Base-by-base conservation (phyloP, 2,888 invertebrate species). In the Eretmocerus hayati region DNA sequence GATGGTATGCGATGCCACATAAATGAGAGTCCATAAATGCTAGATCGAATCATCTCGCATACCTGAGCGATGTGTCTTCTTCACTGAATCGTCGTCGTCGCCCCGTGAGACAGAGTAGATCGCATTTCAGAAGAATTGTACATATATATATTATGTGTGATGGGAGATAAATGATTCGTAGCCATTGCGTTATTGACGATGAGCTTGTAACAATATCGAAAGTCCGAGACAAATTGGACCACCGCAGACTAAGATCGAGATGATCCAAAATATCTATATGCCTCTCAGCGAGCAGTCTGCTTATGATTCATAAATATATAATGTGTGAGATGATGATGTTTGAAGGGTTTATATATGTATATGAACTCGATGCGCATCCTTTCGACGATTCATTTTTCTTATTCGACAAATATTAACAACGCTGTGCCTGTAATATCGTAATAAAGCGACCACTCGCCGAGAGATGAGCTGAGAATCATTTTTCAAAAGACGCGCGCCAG, bases 141-240 rank as follows among this genome's bases (percentile, higher is more conserved):
- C n/a, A n/a, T n/a, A n/a, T n/a, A n/a, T n/a, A n/a, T n/a, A n/a
- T n/a, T n/a, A n/a, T n/a, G n/a, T n/a, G n/a, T n/a, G n/a, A n/a
- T n/a, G n/a, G 53, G 50, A 56, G 57, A 55, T 56, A 51, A 58
- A 58, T 57, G 57, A 58, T 56, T 47, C 46, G 49, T 41, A 26
- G 53, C n/a, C n/a, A 46, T 52, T 49, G 52, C 52, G 63, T 69
- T 69, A 68, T 68, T 66, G 66, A 66, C 62, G 65, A 69, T 67
- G 68, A 69, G 66, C 64, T 67, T 63, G 65, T 69, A 67, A 69
- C 63, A 67, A 67, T 69, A 69, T 68, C 64, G 63, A 41, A 32
- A 19, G 15, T 58, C 59, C 59, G 60, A 69, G 71, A 71, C 71
- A 71, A 71, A 71, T 71, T 69, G 70, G 69, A 70, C 69, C 71